phyloP scores from a whole-genome alignment of 2,797 vertebrate genomes.

The Hippocampus kuda region DNA sequence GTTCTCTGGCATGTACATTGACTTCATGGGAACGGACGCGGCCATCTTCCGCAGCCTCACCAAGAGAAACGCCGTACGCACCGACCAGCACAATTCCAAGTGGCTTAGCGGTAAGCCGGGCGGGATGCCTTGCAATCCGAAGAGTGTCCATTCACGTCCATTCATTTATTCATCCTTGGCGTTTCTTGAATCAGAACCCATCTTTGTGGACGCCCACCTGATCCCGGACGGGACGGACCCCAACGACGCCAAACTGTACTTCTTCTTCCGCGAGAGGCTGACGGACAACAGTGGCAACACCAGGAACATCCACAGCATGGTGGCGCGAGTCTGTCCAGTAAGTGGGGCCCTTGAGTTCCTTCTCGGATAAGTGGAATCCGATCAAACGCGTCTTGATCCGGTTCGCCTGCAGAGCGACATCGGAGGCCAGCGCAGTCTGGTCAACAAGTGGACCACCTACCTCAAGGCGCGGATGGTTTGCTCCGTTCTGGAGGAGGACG shows the following conservation, averaged over 20 bases:
- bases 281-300: conserved; percentile 88
- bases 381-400: neutral
- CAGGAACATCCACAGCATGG: conserved; percentile 93
- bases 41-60: conserved; percentile 97
- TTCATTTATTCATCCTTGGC: neutral
- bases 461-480: conserved; percentile 93
- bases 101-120: conserved; percentile 86
- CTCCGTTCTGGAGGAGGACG: conserved; percentile 91
- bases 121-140: neutral
- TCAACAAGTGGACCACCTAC: conserved; percentile 98
- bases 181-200: conserved; percentile 71
- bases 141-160: fast-evolving
- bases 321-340: conserved; percentile 94
- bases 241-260: conserved; percentile 90
- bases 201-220: conserved; percentile 90
- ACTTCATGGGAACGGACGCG: conserved; percentile 98
- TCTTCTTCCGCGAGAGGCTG: conserved; percentile 92
- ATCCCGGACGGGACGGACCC: conserved; percentile 92
- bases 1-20: conserved; percentile 97
- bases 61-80: conserved; percentile 85
- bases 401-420: conserved; percentile 73
- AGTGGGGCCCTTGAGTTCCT: conserved; percentile 43
- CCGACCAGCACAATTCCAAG: conserved; percentile 97
- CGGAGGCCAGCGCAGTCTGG: conserved; percentile 90
- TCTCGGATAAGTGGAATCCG: neutral